Evolutionary conservation across 1,140 invertebrate genomes (phyloP).

Genomic region (Bombus soroeensis): DNA sequence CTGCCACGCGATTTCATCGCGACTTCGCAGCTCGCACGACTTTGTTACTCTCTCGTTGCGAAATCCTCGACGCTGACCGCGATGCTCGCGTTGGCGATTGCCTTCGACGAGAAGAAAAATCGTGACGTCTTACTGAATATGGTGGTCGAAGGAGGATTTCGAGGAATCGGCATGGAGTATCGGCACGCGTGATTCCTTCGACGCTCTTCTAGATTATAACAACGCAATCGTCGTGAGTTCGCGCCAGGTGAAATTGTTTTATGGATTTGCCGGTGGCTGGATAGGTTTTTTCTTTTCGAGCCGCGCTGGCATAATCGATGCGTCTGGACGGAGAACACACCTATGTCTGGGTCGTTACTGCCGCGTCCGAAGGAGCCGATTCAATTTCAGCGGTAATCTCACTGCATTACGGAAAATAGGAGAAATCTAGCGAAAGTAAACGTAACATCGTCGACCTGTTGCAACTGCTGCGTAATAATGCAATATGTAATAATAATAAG

Average conservation of each 20-base stretch:
- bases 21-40: no score
- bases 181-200: not conserved
- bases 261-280: conserved; percentile 2
- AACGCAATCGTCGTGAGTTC: not conserved
- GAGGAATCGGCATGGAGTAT: not conserved
- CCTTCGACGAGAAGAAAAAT: not conserved
- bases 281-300: not conserved
- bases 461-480: conserved; percentile 69
- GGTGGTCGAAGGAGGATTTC: not conserved
- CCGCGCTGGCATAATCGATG: not conserved
- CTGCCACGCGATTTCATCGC: not conserved
- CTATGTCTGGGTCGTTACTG: conserved; percentile 40
- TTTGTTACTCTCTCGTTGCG: not conserved
- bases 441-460: conserved; percentile 69
- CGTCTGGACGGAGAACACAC: conserved; percentile 7
- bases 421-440: conserved; percentile 80
- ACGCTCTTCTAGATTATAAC: not conserved
- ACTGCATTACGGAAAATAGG: conserved; percentile 77
- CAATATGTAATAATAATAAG: conserved; percentile 66
- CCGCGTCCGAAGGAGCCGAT: conserved; percentile 67
- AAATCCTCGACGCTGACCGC: not conserved
- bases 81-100: not conserved
- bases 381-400: conserved; percentile 77
- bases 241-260: conserved; percentile 9
- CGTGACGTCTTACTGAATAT: not conserved